Percentiles rank a stretch among this genome's conserved stretches.
phyloP scores from a whole-genome alignment of 1,140 invertebrate species.

The Temnothorax curvispinosus region DNA sequence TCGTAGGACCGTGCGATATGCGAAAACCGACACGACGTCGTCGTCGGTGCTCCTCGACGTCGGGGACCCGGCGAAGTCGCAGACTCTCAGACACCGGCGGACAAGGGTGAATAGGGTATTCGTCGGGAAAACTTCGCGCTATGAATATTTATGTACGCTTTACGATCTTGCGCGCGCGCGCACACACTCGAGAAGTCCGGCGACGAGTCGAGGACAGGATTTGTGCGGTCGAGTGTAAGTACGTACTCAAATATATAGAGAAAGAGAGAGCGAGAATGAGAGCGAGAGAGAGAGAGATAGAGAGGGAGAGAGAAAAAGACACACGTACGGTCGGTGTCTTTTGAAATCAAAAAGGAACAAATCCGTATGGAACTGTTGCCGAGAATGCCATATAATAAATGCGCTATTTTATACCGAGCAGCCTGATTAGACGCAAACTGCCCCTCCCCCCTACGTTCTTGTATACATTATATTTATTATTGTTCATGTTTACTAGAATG shows the following conservation, averaged over 20 bases:
- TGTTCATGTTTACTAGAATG: constrained; percentile 86
- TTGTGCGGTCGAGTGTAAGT: constrained; percentile 48
- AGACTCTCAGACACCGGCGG: constrained; percentile 22
- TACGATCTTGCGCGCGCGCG: constrained; percentile 45
- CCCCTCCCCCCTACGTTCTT: constrained; percentile 79
- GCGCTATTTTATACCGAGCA: constrained; percentile 83
- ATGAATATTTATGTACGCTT: constrained; percentile 62
- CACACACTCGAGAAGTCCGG: constrained; percentile 31
- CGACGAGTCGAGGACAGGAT: constrained; percentile 49
- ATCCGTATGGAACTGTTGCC: constrained; percentile 77
- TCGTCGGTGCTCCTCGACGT: constrained; percentile 46
- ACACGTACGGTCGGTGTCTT: constrained; percentile 58
- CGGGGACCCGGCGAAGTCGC: constrained; percentile 13
- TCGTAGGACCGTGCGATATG: constrained; percentile 53
- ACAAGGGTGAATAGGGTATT: constrained; percentile 50
- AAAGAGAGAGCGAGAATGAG: constrained; percentile 30
- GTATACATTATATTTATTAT: constrained; percentile 85
- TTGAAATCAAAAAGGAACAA: constrained; percentile 73
- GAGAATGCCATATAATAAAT: constrained; percentile 82
- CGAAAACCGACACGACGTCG: constrained; percentile 31
- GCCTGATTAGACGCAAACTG: constrained; percentile 84
- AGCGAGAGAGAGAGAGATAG: neutral
- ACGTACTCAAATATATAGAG: constrained; percentile 49
- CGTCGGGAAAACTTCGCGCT: constrained; percentile 56
- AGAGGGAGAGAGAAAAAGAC: constrained; percentile 36